Evolutionary conservation across 2,888 invertebrate species (phyloP), one percentile per base, ranked within the genome.

Genomic region (Acanthococcus lagerstroemiae): DNA sequence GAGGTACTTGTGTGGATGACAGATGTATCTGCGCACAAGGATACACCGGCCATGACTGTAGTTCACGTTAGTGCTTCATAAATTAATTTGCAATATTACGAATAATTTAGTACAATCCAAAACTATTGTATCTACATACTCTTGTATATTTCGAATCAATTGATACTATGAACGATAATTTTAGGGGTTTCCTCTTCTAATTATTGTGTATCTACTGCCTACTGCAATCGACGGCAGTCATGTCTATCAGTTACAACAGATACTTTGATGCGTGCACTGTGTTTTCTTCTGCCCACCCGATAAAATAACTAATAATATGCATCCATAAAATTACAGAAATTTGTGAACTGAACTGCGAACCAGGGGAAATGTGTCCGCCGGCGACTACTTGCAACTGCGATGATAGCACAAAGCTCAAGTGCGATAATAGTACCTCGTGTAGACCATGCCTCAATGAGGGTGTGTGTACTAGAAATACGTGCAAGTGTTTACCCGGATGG

Each of bases 21-120:
- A 77, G 78, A 55, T 80, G 80, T 69, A 71, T 75, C 19, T 80
- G 80, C 71, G 74, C 75, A 0, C 69, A 71, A 4, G 56, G 56
- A 27, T 66, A 48, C 30, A 57, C 66, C 19, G 66, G 66, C 25
- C 46, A 56, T 17, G 56, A 57, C n/a, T 66, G 66, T n/a, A 55
- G 56, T 48, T 66, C 56, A 48, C 66, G 66, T 66, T 48, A 27
- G 57, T 56, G 55, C 17, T 56, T 22, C 17, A 9, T 37, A 55
- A 55, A 56, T 37, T 22, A n/a, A 19, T 17, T n/a, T n/a, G n/a
- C n/a, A n/a, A n/a, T n/a, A n/a, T n/a, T n/a, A n/a, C n/a, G n/a
- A n/a, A n/a, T n/a, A n/a, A n/a, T n/a, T n/a, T n/a, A n/a, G n/a
- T n/a, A n/a, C n/a, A n/a, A n/a, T n/a, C n/a, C n/a, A n/a, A n/a